A percentile compares a stretch with the other conserved stretches of the same genome.
Evolutionary conservation across 2,113 vertebrate species (phyloP).

Genomic region (Sinocyclocheilus maitianheensis): DNA sequence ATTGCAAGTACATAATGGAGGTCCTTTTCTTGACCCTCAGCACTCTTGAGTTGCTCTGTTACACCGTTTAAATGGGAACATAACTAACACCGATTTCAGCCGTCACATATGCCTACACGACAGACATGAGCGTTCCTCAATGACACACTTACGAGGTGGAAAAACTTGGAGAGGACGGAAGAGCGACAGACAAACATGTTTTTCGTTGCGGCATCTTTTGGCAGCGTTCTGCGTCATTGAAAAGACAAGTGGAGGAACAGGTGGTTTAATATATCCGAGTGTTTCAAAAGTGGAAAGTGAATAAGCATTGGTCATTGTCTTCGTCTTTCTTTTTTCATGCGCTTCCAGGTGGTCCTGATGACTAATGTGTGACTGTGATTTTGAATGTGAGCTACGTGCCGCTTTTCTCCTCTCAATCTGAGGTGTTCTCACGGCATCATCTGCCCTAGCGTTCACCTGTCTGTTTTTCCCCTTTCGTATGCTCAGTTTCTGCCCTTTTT

Average conservation of each 20-base stretch:
- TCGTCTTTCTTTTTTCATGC: not conserved
- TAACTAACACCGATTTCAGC: slow-evolving; percentile 30
- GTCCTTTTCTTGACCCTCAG: not conserved
- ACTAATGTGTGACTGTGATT: slow-evolving; percentile 35
- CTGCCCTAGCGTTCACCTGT: slow-evolving; percentile 2
- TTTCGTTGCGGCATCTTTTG: slow-evolving; percentile 5
- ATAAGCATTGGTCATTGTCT: slow-evolving; percentile 31
- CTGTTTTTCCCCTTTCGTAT: slow-evolving; percentile 33
- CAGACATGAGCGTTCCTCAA: slow-evolving; percentile 31
- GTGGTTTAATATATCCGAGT: slow-evolving; percentile 27
- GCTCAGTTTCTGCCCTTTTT: slow-evolving; percentile 3
- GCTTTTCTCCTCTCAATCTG: slow-evolving; percentile 7
- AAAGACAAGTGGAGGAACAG: slow-evolving; percentile 32
- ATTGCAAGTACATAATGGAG: slow-evolving; percentile 12
- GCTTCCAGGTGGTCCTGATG: slow-evolving; percentile 52
- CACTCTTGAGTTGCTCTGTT: slow-evolving; percentile 20
- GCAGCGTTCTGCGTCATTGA: slow-evolving; percentile 24
- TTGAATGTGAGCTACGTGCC: slow-evolving; percentile 32
- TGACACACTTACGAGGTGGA: slow-evolving; percentile 26
- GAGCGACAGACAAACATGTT: slow-evolving; percentile 26
- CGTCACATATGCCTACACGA: slow-evolving; percentile 10
- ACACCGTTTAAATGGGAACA: slow-evolving; percentile 15
- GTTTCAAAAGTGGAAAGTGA: slow-evolving; percentile 26
- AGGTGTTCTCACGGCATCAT: not conserved
- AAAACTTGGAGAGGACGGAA: slow-evolving; percentile 24